Percentiles rank a stretch among this genome's conserved stretches.
phyloP scores from a whole-genome alignment of 2,113 vertebrate species.

The Prinia subflava region DNA sequence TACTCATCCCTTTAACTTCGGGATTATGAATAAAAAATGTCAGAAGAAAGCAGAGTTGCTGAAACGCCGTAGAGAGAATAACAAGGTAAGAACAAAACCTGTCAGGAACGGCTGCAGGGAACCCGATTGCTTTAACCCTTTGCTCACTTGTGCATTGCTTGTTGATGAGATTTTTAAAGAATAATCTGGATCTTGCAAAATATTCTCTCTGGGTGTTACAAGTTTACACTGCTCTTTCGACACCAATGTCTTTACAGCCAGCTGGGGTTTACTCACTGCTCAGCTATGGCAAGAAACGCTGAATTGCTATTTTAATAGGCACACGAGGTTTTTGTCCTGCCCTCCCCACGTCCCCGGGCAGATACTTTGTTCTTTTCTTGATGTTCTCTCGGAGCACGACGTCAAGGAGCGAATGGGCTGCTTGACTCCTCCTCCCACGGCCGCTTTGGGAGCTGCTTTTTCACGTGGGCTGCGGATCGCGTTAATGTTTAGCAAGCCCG shows the following conservation, averaged over 20 bases:
- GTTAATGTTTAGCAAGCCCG: background rate
- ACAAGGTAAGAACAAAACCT: background rate
- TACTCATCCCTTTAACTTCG: background rate
- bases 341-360: background rate
- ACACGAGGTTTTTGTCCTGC: accelerated
- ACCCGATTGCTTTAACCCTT: background rate
- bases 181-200: background rate
- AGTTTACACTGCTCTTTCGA: background rate
- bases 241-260: background rate
- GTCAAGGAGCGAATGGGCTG: accelerated
- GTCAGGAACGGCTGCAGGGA: background rate
- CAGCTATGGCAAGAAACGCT: background rate
- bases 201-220: background rate
- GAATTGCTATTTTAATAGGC: background rate
- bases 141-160: accelerated
- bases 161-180: background rate
- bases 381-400: background rate
- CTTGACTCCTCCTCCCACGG: background rate
- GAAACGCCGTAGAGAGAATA: background rate
- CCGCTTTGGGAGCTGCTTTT: background rate
- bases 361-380: background rate
- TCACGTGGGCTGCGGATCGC: background rate
- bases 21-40: background rate
- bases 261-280: background rate
- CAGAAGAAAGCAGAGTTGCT: background rate